These are phyloP conservation scores for Zeus faber DNA, from an alignment of 2,113 vertebrate genomes.

Conservation along the genomic window DNA sequence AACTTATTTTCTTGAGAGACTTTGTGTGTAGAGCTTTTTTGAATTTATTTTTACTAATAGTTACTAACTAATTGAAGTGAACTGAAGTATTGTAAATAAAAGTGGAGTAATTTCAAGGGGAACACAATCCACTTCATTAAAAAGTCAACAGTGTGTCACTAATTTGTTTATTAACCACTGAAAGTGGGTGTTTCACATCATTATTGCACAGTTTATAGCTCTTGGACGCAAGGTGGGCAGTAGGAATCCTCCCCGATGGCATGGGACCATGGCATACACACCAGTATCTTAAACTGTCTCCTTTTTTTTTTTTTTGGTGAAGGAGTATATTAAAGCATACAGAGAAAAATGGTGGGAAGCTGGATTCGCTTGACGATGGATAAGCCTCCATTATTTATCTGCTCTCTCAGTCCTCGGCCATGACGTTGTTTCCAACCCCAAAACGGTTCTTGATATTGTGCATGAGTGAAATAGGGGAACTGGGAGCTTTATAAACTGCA, in stretches of 20 bases:
- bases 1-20: too few relatives aligned
- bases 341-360: slow-evolving; percentile 38
- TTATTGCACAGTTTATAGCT: slow-evolving; percentile 35
- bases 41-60: too few relatives aligned
- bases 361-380: slow-evolving; percentile 46
- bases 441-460: slow-evolving; percentile 33
- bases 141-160: slow-evolving; percentile 9
- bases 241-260: too few relatives aligned
- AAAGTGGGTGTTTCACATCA: slow-evolving; percentile 24
- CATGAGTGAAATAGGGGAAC: slow-evolving; percentile 44
- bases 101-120: slow-evolving; percentile 1
- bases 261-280: too few relatives aligned
- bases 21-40: too few relatives aligned
- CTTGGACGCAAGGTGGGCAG: slow-evolving; percentile 20
- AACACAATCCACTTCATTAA: slow-evolving; percentile 20
- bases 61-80: too few relatives aligned
- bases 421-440: slow-evolving; percentile 51
- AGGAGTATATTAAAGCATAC: too few relatives aligned
- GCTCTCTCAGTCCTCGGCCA: slow-evolving; percentile 23
- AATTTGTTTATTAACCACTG: slow-evolving; percentile 24
- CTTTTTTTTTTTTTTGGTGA: too few relatives aligned
- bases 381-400: slow-evolving; percentile 44
- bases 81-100: too few relatives aligned
- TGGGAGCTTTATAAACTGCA: slow-evolving; percentile 52
- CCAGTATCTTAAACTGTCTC: too few relatives aligned